Percentiles rank a stretch among this genome's conserved stretches.
Conservation (phyloP, 2,797 vertebrate genomes). For the Sus cebifrons region DNA sequence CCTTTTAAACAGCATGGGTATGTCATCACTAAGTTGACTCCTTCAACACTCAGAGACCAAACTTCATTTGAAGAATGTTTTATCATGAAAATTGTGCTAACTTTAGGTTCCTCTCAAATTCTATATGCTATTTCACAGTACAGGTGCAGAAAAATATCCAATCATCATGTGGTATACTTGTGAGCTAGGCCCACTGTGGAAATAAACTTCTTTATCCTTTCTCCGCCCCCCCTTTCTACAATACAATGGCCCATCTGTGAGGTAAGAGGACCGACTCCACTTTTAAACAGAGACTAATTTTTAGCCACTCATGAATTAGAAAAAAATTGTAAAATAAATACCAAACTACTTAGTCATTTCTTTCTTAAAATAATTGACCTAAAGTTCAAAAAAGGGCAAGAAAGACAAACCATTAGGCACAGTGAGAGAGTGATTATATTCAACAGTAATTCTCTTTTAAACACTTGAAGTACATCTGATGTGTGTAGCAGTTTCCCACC, state of each 20-base stretch:
- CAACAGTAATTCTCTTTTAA: slow-evolving; percentile 61
- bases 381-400: slow-evolving; percentile 84
- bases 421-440: slow-evolving; percentile 60
- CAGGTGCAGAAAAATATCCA: slow-evolving; percentile 61
- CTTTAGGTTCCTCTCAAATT: slow-evolving; percentile 57
- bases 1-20: background rate
- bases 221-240: slow-evolving; percentile 79
- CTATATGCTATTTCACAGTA: slow-evolving; percentile 48
- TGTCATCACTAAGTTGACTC: background rate
- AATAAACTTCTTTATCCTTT: slow-evolving; percentile 68
- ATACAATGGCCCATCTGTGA: slow-evolving; percentile 88
- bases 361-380: slow-evolving; percentile 84
- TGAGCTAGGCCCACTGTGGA: slow-evolving; percentile 69
- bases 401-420: slow-evolving; percentile 70
- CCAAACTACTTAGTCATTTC: slow-evolving; percentile 83
- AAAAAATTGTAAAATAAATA: slow-evolving; percentile 85
- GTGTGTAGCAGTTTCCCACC: background rate
- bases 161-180: slow-evolving; percentile 69
- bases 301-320: slow-evolving; percentile 77
- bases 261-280: slow-evolving; percentile 81
- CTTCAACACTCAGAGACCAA: background rate
- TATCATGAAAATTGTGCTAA: slow-evolving; percentile 61
- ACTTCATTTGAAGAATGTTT: slow-evolving; percentile 54
- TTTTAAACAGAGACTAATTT: slow-evolving; percentile 86
- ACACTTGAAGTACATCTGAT: slow-evolving; percentile 62